Conservation (phyloP, 2,888 invertebrate genomes). For the Melieria omissa region DNA sequence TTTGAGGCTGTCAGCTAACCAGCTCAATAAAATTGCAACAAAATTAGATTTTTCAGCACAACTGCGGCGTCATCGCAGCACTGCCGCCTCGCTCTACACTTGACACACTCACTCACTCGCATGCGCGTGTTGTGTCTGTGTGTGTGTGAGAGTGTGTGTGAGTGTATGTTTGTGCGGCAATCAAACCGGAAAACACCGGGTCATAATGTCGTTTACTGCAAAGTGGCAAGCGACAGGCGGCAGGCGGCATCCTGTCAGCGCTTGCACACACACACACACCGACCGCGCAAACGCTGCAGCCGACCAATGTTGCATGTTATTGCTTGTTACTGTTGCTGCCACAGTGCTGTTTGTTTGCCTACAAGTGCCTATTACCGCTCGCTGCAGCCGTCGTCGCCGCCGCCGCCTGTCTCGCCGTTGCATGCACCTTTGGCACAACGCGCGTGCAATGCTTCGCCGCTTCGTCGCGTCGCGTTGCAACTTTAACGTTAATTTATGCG, state of each 20-base stretch:
- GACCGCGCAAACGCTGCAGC: not conserved
- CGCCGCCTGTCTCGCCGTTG: not conserved
- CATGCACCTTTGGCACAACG: not conserved
- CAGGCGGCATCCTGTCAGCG: constrained; percentile 20
- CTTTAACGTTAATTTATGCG: constrained; percentile 33
- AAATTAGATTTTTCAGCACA: no score
- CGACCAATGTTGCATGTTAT: not conserved
- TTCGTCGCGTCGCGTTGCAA: not conserved
- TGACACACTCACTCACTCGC: no score
- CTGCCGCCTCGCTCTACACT: no score
- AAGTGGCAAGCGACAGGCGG: not conserved
- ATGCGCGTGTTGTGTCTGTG: no score
- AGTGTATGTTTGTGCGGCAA: constrained; percentile 14
- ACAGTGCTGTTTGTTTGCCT: not conserved
- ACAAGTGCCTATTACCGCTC: constrained; percentile 6
- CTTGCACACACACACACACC: not conserved
- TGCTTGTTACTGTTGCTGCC: not conserved
- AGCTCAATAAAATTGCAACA: no score
- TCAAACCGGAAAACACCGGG: constrained; percentile 37
- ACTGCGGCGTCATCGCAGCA: no score
- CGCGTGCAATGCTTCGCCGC: not conserved
- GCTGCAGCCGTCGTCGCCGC: not conserved
- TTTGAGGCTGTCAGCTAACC: no score
- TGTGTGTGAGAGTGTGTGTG: no score
- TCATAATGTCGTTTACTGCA: constrained; percentile 27